These are phyloP conservation scores for Dolichopus griseipennis DNA, from an alignment of 2,888 invertebrate genomes.

Conservation along the genomic window DNA sequence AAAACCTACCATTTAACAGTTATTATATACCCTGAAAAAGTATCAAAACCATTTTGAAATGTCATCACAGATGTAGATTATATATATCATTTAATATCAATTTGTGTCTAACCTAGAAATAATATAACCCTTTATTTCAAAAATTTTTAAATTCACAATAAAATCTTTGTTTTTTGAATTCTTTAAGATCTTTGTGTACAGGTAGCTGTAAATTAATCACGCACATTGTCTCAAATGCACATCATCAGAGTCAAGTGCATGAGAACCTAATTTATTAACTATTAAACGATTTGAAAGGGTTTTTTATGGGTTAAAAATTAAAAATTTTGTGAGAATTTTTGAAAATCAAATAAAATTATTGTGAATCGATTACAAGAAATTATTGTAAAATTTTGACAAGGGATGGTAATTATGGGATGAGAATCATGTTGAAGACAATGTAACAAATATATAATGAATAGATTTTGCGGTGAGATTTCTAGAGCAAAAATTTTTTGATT, in stretches of 20 bases:
- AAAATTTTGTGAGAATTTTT: neutral
- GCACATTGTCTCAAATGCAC: too few species aligned
- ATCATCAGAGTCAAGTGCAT: neutral
- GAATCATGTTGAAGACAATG: too few species aligned
- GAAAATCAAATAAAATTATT: neutral
- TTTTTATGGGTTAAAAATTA: too few species aligned
- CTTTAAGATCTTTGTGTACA: neutral
- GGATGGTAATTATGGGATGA: neutral
- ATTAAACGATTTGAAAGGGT: neutral
- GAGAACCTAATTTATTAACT: neutral
- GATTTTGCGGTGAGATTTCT: too few species aligned
- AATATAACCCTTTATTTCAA: too few species aligned
- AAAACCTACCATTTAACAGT: too few species aligned
- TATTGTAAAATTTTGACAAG: neutral
- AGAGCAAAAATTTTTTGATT: too few species aligned
- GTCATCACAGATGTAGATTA: neutral
- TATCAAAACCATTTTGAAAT: neutral
- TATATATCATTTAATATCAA: neutral
- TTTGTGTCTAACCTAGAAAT: neutral
- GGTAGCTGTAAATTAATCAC: slow-evolving; percentile 2
- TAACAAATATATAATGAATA: too few species aligned
- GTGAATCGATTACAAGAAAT: neutral
- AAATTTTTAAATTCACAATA: too few species aligned
- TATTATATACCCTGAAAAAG: too few species aligned
- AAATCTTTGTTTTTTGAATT: too few species aligned